Conservation (phyloP, 2,888 invertebrate genomes). For the Anoncus sp. region DNA sequence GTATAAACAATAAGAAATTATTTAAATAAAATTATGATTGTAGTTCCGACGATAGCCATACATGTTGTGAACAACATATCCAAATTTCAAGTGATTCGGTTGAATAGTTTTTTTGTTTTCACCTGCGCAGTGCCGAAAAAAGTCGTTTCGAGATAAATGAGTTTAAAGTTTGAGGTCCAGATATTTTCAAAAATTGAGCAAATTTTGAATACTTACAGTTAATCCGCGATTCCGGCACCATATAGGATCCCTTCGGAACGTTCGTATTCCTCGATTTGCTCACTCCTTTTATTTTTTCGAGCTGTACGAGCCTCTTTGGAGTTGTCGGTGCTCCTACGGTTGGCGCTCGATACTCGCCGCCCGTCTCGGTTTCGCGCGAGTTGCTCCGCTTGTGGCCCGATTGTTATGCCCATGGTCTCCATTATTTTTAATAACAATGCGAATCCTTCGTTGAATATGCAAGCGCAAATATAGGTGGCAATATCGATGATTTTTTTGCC, state of each 20-base stretch:
- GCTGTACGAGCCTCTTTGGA: conserved; percentile 12
- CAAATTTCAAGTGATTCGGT: conserved; percentile 46
- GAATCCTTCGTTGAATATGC: background rate
- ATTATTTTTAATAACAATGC: background rate
- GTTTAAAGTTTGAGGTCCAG: conserved; percentile 47
- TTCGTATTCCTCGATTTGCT: background rate
- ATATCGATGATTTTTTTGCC: background rate
- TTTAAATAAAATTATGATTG: conserved; percentile 37
- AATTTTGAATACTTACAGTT: conserved; percentile 42
- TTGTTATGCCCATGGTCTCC: conserved; percentile 38
- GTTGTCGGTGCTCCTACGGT: conserved; percentile 14
- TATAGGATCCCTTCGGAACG: conserved; percentile 35
- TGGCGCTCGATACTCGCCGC: conserved; percentile 18
- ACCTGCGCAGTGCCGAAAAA: conserved; percentile 33
- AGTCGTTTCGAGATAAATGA: conserved; percentile 48
- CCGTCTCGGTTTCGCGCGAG: conserved; percentile 28
- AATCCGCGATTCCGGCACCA: conserved; percentile 55
- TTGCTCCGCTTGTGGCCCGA: conserved; percentile 35
- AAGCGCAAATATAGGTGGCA: background rate
- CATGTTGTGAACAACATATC: conserved; percentile 45
- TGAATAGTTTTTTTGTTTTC: conserved; percentile 47
- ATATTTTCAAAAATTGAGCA: conserved; percentile 41
- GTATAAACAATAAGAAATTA: conserved; percentile 34
- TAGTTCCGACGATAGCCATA: conserved; percentile 44
- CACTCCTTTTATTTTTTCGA: conserved; percentile 1